phyloP scores from a whole-genome alignment of 2,888 invertebrate species.

The Limnephilus auricula region DNA sequence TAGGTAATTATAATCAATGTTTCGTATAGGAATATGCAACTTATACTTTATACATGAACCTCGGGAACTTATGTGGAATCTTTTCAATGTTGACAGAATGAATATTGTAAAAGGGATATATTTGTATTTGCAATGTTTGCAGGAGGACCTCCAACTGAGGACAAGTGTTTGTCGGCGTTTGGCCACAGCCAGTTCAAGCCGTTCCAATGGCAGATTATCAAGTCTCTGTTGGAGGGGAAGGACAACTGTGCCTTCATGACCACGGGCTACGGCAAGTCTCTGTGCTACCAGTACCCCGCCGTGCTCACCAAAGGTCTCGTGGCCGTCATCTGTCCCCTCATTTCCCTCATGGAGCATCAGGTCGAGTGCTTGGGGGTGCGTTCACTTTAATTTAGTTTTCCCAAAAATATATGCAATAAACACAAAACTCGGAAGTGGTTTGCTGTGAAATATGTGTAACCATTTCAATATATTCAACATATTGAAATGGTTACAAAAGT shows the following conservation, averaged over 20 bases:
- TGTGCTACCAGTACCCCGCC: not conserved
- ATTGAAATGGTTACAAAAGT: too few species aligned
- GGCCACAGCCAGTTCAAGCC: not conserved
- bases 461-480: too few species aligned
- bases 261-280: not conserved
- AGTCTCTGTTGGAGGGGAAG: not conserved
- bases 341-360: not conserved
- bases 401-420: too few species aligned
- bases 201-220: not conserved
- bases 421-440: not conserved
- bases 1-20: too few species aligned
- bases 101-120: too few species aligned
- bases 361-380: not conserved
- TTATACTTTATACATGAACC: too few species aligned
- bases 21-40: too few species aligned
- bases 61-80: too few species aligned
- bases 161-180: not conserved
- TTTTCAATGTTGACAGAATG: too few species aligned
- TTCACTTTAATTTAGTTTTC: not conserved
- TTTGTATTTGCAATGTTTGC: not conserved
- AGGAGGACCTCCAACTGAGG: not conserved
- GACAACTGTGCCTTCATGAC: not conserved
- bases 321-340: not conserved
- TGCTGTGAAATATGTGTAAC: too few species aligned
- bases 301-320: not conserved